A percentile compares a stretch with the other conserved stretches of the same genome.
phyloP scores from a whole-genome alignment of 1,140 invertebrate genomes.

The Zaprionus kolodkinae region DNA sequence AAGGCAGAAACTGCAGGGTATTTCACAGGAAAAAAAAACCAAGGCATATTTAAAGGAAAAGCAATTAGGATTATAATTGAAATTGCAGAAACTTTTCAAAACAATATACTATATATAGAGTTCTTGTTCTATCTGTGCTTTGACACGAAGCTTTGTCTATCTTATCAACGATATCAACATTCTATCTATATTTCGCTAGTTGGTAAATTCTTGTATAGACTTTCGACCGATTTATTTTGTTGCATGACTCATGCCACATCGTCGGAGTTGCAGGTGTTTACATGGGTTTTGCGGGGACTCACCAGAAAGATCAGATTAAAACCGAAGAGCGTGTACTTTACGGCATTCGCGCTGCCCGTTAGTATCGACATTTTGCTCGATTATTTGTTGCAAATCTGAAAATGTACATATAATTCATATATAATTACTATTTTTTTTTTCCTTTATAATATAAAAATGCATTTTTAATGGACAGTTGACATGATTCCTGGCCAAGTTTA shows the following conservation, averaged over 20 bases:
- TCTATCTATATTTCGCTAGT: background rate
- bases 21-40: background rate
- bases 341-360: constrained; percentile 85
- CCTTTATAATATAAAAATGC: background rate
- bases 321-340: constrained; percentile 88
- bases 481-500: background rate
- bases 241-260: constrained; percentile 4
- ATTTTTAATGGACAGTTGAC: background rate
- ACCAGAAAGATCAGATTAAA: constrained; percentile 90
- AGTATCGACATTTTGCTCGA: constrained; percentile 73
- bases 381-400: constrained; percentile 28
- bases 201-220: constrained; percentile 10
- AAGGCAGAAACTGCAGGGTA: background rate
- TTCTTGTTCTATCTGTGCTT: constrained; percentile 1
- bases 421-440: background rate
- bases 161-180: constrained; percentile 14
- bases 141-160: constrained; percentile 5
- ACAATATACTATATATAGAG: background rate
- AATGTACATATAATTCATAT: constrained; percentile 2
- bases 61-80: no score
- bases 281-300: constrained; percentile 77
- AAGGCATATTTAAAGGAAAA: background rate
- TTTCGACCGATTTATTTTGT: background rate
- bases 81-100: background rate
- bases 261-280: background rate